Conservation (phyloP, 2,888 invertebrate genomes). For the Conomelus anceps region DNA sequence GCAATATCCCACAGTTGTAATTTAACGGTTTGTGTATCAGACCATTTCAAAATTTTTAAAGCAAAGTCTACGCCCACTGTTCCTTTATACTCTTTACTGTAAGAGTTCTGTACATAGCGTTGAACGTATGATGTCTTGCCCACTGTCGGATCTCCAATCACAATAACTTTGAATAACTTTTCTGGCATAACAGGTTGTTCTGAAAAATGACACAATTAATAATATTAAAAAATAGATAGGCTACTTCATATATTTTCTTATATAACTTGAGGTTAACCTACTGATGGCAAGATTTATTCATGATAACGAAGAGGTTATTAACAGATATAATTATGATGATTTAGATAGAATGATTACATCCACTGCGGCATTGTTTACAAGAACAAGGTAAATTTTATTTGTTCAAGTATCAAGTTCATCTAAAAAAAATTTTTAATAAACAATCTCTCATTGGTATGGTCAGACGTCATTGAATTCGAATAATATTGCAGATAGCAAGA, state of each 20-base stretch:
- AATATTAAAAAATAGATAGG: background rate
- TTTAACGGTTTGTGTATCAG: slow-evolving; percentile 47
- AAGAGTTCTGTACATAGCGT: slow-evolving; percentile 48
- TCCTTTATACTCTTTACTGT: slow-evolving; percentile 47
- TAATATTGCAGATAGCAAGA: too few relatives aligned
- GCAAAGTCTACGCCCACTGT: slow-evolving; percentile 55
- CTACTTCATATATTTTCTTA: background rate
- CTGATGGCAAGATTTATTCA: background rate
- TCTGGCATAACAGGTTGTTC: slow-evolving; percentile 36
- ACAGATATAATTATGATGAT: background rate
- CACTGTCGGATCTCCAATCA: slow-evolving; percentile 46
- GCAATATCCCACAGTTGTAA: slow-evolving; percentile 55
- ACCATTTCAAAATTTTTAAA: slow-evolving; percentile 50
- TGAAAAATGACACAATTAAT: slow-evolving; percentile 4
- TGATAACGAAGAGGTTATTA: background rate
- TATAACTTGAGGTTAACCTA: background rate
- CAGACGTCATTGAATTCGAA: too few relatives aligned
- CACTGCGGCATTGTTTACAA: too few relatives aligned
- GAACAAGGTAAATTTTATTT: too few relatives aligned
- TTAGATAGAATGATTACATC: too few relatives aligned
- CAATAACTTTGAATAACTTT: slow-evolving; percentile 45
- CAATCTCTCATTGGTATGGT: too few relatives aligned
- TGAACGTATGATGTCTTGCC: slow-evolving; percentile 53
- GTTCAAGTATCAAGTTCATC: too few relatives aligned
- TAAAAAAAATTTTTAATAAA: too few relatives aligned